Evolutionary conservation across 1,140 invertebrate genomes (phyloP), one percentile per base, ranked within the genome.

Genomic region (Drosophila elegans): DNA sequence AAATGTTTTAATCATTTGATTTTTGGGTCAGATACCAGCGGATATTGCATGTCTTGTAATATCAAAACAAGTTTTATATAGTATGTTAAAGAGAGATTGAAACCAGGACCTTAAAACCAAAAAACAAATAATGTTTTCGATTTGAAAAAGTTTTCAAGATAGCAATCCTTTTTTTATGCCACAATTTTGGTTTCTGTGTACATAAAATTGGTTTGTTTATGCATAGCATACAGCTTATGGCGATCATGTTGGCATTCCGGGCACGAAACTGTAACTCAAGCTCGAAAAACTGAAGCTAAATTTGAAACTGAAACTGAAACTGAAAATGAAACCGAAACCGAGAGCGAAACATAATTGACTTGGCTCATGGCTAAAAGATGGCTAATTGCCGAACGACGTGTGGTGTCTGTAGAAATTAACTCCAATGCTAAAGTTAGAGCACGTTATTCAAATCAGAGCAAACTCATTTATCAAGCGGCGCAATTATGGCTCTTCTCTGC

Each of bases 361-460:
- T 60, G 72, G 52, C 81, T 85, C 81, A 86, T 80, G 81, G 82
- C 64, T 86, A 78, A 84, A 74, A 74, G 68, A 85, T 85, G 81
- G 81, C 78, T 85, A 85, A 85, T 85, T 85, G 81, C 82, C 60
- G 60, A 60, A 54, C 48, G 66, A 79, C 81, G 75, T 84, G 74
- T 79, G 74, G 59, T 45, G 44, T 74, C 44, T 62, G 68, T 78
- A 52, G 61, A 81, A 86, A 85, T 81, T 78, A 85, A 74, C 74
- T 78, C 61, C 82, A 85, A 85, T 85, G 82, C 74, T 86, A 75
- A 78, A 78, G 63, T 54, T 82, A 56, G 71, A 63, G 62, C 77
- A 69, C 76, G 78, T 78, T 81, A 78, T 86, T 78, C 78, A 86
- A 85, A 85, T 81, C 78, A 68, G 82, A 81, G 78, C 82, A 71